Percentiles rank a stretch among this genome's conserved stretches.
These are phyloP conservation scores for Netelia inedita DNA, from an alignment of 2,888 invertebrate species.

Conservation along the genomic window DNA sequence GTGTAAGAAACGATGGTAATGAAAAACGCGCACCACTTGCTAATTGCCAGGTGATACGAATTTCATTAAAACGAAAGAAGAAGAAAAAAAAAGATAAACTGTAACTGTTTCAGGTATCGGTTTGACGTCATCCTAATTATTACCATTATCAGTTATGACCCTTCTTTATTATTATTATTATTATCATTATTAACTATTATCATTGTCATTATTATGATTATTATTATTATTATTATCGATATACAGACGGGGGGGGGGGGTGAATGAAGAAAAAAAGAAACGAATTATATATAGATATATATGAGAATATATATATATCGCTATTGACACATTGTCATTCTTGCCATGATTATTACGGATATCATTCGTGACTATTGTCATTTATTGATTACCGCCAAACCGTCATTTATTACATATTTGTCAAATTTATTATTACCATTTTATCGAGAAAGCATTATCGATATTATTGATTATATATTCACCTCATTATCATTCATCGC, in stretches of 20 bases:
- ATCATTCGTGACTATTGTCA: conserved; percentile 62
- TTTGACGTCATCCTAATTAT: conserved; percentile 75
- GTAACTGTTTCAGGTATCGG: conserved; percentile 66
- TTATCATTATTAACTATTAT: conserved; percentile 72
- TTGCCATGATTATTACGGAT: conserved; percentile 62
- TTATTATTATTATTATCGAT: conserved; percentile 67
- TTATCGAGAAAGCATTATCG: conserved; percentile 65
- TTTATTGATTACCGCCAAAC: conserved; percentile 56
- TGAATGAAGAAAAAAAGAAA: conserved; percentile 19
- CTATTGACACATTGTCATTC: conserved; percentile 64
- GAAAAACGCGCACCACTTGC: conserved; percentile 46
- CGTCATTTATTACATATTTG: conserved; percentile 62
- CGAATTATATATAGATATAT: conserved; percentile 62
- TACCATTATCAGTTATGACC: conserved; percentile 64
- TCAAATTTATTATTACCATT: conserved; percentile 68
- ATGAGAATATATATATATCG: conserved; percentile 62
- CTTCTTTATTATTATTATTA: conserved; percentile 68
- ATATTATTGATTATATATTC: conserved; percentile 72
- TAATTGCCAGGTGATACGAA: conserved; percentile 66
- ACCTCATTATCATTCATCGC: conserved; percentile 72
- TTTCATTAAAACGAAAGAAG: conserved; percentile 50
- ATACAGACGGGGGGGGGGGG: conserved; percentile 20
- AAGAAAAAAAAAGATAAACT: conserved; percentile 27
- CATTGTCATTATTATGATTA: conserved; percentile 69
- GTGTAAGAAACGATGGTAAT: conserved; percentile 48